These are phyloP conservation scores for Phataginus tetradactyla DNA, from an alignment of 2,797 vertebrate species.

Conservation along the genomic window DNA sequence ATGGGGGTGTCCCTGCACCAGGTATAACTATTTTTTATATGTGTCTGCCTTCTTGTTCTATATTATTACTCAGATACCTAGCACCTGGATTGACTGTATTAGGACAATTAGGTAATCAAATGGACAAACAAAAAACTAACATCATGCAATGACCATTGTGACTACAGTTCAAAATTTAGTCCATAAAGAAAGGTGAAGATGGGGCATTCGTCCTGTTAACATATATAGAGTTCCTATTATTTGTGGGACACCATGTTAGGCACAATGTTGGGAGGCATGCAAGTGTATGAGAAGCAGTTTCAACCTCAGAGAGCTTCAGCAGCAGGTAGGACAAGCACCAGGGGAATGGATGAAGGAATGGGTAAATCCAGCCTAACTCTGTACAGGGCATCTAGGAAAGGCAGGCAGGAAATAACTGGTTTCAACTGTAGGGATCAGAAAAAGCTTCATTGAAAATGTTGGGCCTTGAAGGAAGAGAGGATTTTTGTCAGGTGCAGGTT, in stretches of 20 bases:
- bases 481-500: background rate
- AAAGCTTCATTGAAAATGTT: background rate
- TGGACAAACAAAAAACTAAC: background rate
- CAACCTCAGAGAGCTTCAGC: background rate
- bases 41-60: background rate
- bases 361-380: background rate
- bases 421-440: background rate
- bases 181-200: background rate
- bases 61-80: background rate
- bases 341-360: no score
- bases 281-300: background rate
- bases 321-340: background rate
- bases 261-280: background rate
- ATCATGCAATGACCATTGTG: background rate
- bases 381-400: background rate
- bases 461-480: background rate
- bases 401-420: background rate
- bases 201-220: background rate
- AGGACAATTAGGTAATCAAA: background rate
- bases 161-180: background rate
- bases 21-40: background rate
- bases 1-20: background rate
- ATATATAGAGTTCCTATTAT: background rate
- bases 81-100: background rate
- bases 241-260: background rate